These are phyloP conservation scores for Brachymystax lenok DNA, from an alignment of 2,797 vertebrate genomes.

Conservation along the genomic window DNA sequence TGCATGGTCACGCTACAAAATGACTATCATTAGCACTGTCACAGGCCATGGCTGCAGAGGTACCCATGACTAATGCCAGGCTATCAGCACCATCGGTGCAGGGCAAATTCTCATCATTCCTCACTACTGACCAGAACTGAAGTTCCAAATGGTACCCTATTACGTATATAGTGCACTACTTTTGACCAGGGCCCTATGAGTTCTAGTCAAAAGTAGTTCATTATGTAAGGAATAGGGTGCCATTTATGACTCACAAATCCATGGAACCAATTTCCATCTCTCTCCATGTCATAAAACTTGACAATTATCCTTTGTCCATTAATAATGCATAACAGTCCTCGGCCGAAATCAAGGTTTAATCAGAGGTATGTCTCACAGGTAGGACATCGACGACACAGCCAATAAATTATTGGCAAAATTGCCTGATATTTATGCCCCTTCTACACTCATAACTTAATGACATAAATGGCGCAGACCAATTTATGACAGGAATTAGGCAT, in stretches of 20 bases:
- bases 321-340: conserved; percentile 89
- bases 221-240: neutral
- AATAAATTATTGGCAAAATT: conserved; percentile 78
- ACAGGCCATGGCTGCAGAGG: conserved; percentile 79
- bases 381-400: conserved; percentile 73
- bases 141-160: neutral
- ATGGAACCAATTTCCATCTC: conserved; percentile 90
- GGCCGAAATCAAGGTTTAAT: conserved; percentile 87
- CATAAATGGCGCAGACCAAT: conserved; percentile 56
- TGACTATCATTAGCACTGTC: conserved; percentile 93
- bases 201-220: neutral
- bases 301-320: conserved; percentile 92
- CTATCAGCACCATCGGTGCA: conserved; percentile 80
- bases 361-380: conserved; percentile 80
- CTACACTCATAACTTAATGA: conserved; percentile 58
- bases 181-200: neutral
- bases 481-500: conserved; percentile 46
- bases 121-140: conserved; percentile 60
- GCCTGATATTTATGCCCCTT: conserved; percentile 72
- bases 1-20: conserved; percentile 86
- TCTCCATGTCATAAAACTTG: conserved; percentile 89
- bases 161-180: neutral
- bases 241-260: conserved; percentile 79
- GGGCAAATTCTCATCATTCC: conserved; percentile 89
- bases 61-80: conserved; percentile 89